Evolutionary conservation across 2,888 invertebrate genomes (phyloP).

Genomic region (Epinotia bilunana): DNA sequence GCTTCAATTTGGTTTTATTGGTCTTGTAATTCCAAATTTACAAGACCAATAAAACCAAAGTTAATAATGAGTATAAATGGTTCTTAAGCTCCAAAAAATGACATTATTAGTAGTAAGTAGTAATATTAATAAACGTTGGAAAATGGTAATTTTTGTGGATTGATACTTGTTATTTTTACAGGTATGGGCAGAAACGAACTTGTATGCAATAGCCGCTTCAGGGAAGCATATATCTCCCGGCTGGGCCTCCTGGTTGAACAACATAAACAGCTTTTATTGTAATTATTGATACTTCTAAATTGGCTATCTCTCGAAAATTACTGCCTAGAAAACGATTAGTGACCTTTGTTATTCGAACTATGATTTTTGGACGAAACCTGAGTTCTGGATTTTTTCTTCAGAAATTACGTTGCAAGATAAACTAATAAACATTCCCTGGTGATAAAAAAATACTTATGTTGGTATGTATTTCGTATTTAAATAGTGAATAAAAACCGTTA

Average conservation of each 20-base stretch:
- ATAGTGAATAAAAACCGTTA: neutral
- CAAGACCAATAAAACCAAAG: no score
- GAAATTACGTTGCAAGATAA: no score
- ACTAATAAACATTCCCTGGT: no score
- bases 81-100: no score
- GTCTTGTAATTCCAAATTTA: no score
- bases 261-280: constrained; percentile 70
- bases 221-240: constrained; percentile 57
- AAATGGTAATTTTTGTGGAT: neutral
- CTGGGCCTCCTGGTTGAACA: constrained; percentile 68
- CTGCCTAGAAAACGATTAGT: neutral
- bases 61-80: no score
- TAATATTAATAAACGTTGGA: no score
- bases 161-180: constrained; percentile 49
- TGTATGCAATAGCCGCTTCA: constrained; percentile 57
- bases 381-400: neutral
- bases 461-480: neutral
- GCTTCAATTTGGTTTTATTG: no score
- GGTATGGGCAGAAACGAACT: constrained; percentile 53
- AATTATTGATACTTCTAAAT: constrained; percentile 46
- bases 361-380: neutral
- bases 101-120: no score
- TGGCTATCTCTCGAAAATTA: no score
- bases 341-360: neutral
- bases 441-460: no score